Conservation (phyloP, 2,888 invertebrate genomes). For the Reticulitermes lucifugus region DNA sequence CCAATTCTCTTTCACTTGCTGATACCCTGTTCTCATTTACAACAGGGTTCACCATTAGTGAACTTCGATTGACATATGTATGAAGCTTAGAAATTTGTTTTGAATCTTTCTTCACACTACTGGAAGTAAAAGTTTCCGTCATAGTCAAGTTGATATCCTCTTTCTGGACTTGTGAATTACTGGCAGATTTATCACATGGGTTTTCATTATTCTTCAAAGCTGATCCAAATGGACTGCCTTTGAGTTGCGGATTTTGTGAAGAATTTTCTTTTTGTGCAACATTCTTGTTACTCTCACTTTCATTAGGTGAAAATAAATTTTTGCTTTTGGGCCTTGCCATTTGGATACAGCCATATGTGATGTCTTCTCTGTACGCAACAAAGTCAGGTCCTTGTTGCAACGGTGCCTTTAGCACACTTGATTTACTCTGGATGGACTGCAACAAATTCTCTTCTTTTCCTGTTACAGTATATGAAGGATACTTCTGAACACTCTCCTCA, state of each 20-base stretch:
- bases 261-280: neutral
- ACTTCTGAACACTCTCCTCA: neutral
- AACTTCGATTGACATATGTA: neutral
- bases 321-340: neutral
- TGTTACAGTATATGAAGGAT: neutral
- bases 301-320: neutral
- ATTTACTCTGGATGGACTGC: neutral
- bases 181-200: neutral
- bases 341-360: neutral
- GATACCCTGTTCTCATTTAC: neutral
- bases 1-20: neutral
- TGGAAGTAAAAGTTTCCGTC: neutral
- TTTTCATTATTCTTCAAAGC: neutral
- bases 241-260: neutral
- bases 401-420: neutral
- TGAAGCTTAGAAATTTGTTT: neutral
- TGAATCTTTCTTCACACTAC: neutral
- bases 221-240: conserved; percentile 16
- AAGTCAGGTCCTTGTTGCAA: neutral
- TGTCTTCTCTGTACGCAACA: neutral
- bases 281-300: neutral
- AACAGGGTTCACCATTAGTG: neutral
- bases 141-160: neutral
- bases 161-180: neutral
- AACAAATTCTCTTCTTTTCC: neutral